Base-by-base conservation (phyloP, 2,888 invertebrate genomes). In the Drosophila greeni region DNA sequence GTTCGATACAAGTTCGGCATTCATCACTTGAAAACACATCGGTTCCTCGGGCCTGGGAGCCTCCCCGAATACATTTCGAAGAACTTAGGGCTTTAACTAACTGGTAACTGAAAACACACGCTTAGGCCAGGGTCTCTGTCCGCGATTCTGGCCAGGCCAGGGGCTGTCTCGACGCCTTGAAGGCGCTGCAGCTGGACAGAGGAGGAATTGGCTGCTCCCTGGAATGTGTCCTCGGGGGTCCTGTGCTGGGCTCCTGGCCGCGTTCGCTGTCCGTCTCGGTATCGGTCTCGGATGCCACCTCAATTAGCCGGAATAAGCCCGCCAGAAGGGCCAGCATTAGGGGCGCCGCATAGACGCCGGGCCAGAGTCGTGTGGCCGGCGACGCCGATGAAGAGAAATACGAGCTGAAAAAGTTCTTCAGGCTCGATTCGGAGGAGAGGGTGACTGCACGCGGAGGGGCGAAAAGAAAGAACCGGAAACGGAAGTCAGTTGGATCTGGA, bases 361-460 rank as follows among this genome's bases (percentile, higher is more conserved):
- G 51, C 58, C 43, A 49, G 60, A 43, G 54, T 47, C 67, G 48
- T 53, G 60, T 23, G 33, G 52, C 40, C 43, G 79, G 70, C 56
- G 86, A 80, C 59, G 86, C 82, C 36, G 85, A 47, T 20, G 45
- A 60, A 23, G 45, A 82, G 61, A 87, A 86, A 71, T 86, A 86
- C 55, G 86, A 85, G 70, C 80, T 82, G 64, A 88, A 86, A 75
- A 86, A 84, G 82, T 84, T 84, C 70, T 78, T 78, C 81, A 87
- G 68, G 74, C 84, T 78, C 70, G 86, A 85, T 52, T 88, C 86
- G 48, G 87, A 87, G 39, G 88, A 87, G 52, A 86, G 86, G 34
- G 87, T 87, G 55, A 87, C 87, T 87, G 76, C 49, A 74, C 58
- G 55, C 67, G 65, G 60, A 71, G 70, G 47, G 39, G 34, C 33